These are phyloP conservation scores for Muscicapa comitata DNA, from an alignment of 2,797 vertebrate species.

Conservation along the genomic window DNA sequence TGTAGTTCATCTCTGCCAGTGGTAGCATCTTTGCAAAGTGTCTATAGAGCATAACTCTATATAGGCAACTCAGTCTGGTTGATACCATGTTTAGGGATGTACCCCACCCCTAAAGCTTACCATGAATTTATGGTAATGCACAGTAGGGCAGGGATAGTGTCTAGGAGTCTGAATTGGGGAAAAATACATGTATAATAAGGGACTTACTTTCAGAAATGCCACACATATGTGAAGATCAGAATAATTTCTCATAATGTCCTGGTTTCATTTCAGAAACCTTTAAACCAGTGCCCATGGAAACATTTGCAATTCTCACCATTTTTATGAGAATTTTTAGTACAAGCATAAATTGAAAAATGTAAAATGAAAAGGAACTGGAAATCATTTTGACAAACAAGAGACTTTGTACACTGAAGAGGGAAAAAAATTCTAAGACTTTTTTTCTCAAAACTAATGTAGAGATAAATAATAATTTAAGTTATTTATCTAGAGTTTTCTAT, in stretches of 20 bases:
- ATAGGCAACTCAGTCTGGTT: not conserved
- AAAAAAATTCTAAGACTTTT: not conserved
- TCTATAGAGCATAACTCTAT: not conserved
- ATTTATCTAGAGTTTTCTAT: not conserved
- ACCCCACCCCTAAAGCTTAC: not conserved
- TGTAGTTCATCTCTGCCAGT: not conserved
- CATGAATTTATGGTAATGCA: fast-evolving
- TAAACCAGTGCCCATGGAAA: not conserved
- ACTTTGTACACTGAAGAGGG: not conserved
- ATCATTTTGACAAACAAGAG: not conserved
- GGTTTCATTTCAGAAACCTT: not conserved
- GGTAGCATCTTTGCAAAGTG: not conserved
- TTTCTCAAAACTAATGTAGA: not conserved
- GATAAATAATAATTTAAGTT: not conserved
- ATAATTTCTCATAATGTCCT: not conserved
- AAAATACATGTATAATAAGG: not conserved
- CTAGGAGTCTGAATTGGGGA: not conserved
- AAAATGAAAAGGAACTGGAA: not conserved
- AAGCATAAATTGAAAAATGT: not conserved
- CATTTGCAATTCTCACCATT: not conserved
- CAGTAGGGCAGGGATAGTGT: not conserved
- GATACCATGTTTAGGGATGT: not conserved
- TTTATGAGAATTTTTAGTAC: not conserved
- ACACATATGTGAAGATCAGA: not conserved
- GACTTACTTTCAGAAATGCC: not conserved